Evolutionary conservation across 1,140 invertebrate genomes (phyloP).

Genomic region (Trachymyrmex septentrionalis): DNA sequence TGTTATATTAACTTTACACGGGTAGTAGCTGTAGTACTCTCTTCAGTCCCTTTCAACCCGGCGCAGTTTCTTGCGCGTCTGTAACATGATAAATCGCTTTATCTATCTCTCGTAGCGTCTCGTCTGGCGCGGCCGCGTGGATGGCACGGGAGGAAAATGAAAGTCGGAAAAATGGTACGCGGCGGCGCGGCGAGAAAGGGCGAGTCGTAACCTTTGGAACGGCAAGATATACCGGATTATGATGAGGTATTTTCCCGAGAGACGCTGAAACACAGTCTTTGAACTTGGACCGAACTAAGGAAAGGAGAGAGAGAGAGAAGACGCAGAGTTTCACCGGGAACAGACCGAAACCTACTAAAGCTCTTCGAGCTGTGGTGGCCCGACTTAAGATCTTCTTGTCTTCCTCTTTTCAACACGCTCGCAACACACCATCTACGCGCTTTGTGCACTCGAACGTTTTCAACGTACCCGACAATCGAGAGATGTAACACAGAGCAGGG

Average conservation of each 20-base stretch:
- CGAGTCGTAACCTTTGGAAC: conserved; percentile 58
- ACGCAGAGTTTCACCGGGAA: background rate
- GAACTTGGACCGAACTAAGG: conserved; percentile 31
- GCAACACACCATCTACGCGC: conserved; percentile 28
- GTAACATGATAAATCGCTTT: conserved; percentile 66
- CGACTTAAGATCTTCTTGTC: conserved; percentile 61
- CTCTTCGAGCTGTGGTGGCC: conserved; percentile 53
- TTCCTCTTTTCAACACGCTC: conserved; percentile 25
- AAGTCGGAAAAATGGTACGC: conserved; percentile 55
- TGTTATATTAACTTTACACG: conserved; percentile 57
- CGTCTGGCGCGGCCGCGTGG: conserved; percentile 20
- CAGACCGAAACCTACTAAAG: conserved; percentile 67
- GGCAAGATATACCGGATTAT: conserved; percentile 58
- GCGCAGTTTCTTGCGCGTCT: conserved; percentile 59
- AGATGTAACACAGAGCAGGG: conserved; percentile 56
- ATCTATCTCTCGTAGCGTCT: conserved; percentile 49
- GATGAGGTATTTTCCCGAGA: conserved; percentile 41
- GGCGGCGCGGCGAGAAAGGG: conserved; percentile 3
- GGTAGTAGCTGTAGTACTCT: conserved; percentile 28
- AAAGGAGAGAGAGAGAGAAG: background rate
- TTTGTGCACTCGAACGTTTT: conserved; percentile 63
- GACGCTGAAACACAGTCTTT: conserved; percentile 56
- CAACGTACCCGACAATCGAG: conserved; percentile 70
- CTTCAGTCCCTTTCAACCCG: conserved; percentile 20
- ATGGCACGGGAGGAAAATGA: conserved; percentile 47